phyloP scores from a whole-genome alignment of 2,888 invertebrate species.

The Chymomyza caudatula region DNA sequence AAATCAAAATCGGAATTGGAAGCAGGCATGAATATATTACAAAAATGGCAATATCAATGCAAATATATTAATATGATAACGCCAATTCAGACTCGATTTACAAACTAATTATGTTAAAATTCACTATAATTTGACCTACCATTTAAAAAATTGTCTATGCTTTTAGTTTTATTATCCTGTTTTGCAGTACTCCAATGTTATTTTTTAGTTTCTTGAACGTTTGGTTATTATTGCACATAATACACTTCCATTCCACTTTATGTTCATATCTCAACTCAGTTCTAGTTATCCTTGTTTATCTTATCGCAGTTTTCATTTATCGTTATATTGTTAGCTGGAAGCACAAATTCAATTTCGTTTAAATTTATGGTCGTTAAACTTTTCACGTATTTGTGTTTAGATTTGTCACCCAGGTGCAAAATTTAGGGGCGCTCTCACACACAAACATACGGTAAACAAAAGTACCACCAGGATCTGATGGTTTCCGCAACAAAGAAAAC shows the following conservation, averaged over 20 bases:
- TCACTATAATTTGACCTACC: conserved; percentile 28
- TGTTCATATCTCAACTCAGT: not conserved
- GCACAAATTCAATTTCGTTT: not conserved
- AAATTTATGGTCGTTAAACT: not conserved
- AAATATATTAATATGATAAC: no score
- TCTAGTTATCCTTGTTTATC: not conserved
- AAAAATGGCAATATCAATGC: no score
- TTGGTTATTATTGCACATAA: not conserved
- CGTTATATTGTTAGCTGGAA: not conserved
- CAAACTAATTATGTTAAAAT: not conserved
- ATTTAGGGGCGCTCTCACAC: conserved; percentile 1
- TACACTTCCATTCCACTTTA: not conserved
- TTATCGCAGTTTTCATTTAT: not conserved
- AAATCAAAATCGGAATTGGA: no score
- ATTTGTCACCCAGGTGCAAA: not conserved
- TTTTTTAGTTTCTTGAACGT: not conserved
- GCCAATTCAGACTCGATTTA: no score
- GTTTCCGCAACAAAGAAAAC: not conserved
- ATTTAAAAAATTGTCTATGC: conserved; percentile 16
- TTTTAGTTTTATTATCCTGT: conserved; percentile 9
- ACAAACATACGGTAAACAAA: not conserved
- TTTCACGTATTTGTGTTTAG: not conserved
- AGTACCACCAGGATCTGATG: not conserved
- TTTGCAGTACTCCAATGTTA: not conserved
- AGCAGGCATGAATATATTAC: no score